Percentiles rank a stretch among this genome's conserved stretches.
These are phyloP conservation scores for Norana najaformis DNA, from an alignment of 2,888 invertebrate species.

Conservation along the genomic window DNA sequence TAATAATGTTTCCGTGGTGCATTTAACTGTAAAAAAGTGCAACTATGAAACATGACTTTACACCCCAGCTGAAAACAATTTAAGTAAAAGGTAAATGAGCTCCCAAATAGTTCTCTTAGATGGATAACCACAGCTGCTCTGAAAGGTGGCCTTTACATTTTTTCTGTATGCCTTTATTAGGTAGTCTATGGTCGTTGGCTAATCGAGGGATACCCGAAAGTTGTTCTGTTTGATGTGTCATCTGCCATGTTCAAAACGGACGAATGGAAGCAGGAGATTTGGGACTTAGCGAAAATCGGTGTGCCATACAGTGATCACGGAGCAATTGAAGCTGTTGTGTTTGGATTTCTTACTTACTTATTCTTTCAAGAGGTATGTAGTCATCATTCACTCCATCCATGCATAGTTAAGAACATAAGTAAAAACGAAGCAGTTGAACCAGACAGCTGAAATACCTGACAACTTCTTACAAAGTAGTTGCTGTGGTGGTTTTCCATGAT, in stretches of 20 bases:
- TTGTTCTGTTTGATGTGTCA: conserved; percentile 94
- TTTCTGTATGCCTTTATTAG: not conserved
- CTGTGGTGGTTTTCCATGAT: not conserved
- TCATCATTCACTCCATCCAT: not conserved
- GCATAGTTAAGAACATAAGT: no score
- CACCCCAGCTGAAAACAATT: no score
- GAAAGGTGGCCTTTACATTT: not conserved
- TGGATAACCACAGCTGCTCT: not conserved
- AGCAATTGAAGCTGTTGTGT: conserved; percentile 92
- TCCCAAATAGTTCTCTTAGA: not conserved
- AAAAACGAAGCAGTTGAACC: no score
- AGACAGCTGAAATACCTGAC: no score
- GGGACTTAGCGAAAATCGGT: conserved; percentile 68
- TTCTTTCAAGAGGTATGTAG: conserved; percentile 77
- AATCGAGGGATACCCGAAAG: conserved; percentile 97
- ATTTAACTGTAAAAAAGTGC: no score
- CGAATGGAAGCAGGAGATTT: conserved; percentile 89
- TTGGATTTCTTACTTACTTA: conserved; percentile 92
- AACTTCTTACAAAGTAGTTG: not conserved
- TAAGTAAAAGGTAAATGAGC: not conserved
- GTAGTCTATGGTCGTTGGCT: conserved; percentile 95
- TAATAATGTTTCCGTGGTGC: no score
- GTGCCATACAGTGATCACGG: conserved; percentile 91
- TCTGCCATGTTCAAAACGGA: conserved; percentile 94
- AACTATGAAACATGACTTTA: no score